These are phyloP conservation scores for Adineta ricciae DNA, from an alignment of 2,888 invertebrate genomes.

Conservation along the genomic window DNA sequence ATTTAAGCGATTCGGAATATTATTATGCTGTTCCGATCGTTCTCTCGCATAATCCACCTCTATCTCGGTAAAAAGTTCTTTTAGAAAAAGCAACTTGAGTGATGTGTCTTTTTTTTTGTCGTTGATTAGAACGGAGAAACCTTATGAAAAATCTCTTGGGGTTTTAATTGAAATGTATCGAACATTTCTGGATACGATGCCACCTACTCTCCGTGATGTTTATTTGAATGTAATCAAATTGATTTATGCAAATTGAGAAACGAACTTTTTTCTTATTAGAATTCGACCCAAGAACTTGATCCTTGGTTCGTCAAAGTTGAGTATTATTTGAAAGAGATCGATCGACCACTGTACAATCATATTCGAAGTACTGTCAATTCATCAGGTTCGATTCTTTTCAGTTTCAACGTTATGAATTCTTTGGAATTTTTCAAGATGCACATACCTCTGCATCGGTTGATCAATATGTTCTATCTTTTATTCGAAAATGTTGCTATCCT, in stretches of 20 bases:
- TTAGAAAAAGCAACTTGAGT: too few relatives aligned
- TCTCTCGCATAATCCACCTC: constrained; percentile 37
- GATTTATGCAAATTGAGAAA: too few relatives aligned
- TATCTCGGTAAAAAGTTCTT: constrained; percentile 20
- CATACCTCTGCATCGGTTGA: background rate
- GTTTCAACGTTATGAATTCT: too few relatives aligned
- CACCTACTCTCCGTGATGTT: background rate
- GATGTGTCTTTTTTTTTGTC: background rate
- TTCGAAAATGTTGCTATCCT: background rate
- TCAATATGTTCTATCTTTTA: background rate
- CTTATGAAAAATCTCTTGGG: constrained; percentile 43
- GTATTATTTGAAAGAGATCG: constrained; percentile 9
- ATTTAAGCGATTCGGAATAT: constrained; percentile 44
- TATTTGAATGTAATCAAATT: background rate
- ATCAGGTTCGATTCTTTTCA: background rate
- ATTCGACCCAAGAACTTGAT: background rate
- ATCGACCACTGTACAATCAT: constrained; percentile 5
- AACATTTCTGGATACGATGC: constrained; percentile 40
- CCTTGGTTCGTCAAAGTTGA: constrained; percentile 22
- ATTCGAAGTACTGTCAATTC: background rate
- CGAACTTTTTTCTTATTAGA: background rate
- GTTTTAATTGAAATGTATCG: constrained; percentile 46
- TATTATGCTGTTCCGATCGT: constrained; percentile 45
- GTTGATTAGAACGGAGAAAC: constrained; percentile 43
- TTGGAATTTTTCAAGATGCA: background rate